A percentile compares a stretch with the other conserved stretches of the same genome.
phyloP scores from a whole-genome alignment of 2,797 vertebrate species.

The Trichosurus vulpecula region DNA sequence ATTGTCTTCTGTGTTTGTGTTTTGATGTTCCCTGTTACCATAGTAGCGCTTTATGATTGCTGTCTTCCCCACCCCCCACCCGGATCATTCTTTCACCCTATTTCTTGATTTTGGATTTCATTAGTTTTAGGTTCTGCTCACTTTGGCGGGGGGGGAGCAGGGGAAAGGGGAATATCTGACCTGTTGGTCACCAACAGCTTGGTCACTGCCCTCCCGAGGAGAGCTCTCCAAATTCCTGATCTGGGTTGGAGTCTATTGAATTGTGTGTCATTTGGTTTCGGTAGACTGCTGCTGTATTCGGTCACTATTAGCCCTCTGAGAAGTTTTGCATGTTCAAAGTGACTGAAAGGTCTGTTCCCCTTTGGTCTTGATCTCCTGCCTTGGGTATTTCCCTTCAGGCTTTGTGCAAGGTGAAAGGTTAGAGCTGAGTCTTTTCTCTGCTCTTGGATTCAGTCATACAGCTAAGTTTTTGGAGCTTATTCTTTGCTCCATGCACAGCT shows the following conservation, averaged over 20 bases:
- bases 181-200: too few relatives aligned
- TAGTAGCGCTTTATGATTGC: not conserved
- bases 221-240: not conserved
- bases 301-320: not conserved
- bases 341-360: not conserved
- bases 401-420: not conserved
- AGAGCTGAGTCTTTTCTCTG: not conserved
- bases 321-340: not conserved
- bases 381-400: not conserved
- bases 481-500: not conserved
- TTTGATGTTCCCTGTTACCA: not conserved
- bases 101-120: not conserved
- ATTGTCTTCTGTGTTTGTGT: not conserved
- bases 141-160: accelerated
- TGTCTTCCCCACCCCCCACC: not conserved
- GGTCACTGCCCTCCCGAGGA: not conserved
- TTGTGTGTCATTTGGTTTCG: not conserved
- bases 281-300: not conserved
- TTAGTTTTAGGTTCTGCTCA: not conserved
- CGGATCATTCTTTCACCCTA: not conserved
- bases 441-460: not conserved
- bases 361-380: not conserved
- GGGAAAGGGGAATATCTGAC: not conserved
- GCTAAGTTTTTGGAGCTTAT: not conserved
- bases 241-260: not conserved